Conservation (phyloP, 2,113 vertebrate species). For the Orthochromis malagaraziensis region DNA sequence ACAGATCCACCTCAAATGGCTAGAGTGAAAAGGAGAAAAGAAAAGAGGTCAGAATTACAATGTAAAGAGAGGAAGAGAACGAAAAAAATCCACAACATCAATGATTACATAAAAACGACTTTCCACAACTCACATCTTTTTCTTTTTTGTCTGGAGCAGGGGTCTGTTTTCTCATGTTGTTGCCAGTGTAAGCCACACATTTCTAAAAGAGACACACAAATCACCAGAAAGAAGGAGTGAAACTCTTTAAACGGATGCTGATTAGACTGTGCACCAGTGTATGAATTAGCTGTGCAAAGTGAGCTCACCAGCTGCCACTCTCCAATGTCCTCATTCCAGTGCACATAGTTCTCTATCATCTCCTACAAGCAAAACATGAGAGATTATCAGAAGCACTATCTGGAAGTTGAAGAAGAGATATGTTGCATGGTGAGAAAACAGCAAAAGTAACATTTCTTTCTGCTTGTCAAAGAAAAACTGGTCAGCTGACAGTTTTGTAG, state of each 20-base stretch:
- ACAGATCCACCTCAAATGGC: constrained; percentile 97
- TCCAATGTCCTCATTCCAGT: constrained; percentile 98
- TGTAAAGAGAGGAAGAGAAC: neutral
- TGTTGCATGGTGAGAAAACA: neutral
- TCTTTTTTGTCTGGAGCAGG: constrained; percentile 95
- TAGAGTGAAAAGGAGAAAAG: constrained; percentile 26
- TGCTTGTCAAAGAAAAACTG: neutral
- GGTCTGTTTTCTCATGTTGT: constrained; percentile 98
- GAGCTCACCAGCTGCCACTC: constrained; percentile 94
- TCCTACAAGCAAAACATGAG: constrained; percentile 71
- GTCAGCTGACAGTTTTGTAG: neutral
- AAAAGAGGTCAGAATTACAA: neutral
- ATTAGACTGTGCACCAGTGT: neutral
- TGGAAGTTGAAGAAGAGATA: neutral
- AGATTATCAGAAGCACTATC: neutral
- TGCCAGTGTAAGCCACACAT: constrained; percentile 97
- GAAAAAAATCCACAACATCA: neutral
- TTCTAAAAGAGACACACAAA: constrained; percentile 72
- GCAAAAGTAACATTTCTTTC: neutral
- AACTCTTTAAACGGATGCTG: neutral
- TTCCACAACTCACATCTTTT: constrained; percentile 85
- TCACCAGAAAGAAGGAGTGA: neutral
- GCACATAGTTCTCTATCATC: constrained; percentile 98
- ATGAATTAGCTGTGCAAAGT: neutral
- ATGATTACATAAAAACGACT: neutral